phyloP scores from a whole-genome alignment of 2,797 vertebrate species.

The Hydrolagus colliei region DNA sequence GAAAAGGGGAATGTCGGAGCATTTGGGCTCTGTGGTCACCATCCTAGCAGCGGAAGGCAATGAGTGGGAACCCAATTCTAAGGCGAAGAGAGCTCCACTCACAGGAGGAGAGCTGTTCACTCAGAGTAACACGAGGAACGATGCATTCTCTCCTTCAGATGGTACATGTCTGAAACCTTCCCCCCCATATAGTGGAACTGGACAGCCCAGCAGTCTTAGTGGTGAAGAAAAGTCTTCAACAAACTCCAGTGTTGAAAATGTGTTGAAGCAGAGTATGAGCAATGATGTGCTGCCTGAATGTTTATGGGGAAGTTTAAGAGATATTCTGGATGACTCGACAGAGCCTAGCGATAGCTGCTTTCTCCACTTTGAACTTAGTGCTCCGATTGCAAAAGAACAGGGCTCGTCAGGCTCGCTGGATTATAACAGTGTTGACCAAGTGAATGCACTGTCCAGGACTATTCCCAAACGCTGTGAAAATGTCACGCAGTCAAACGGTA shows the following conservation, averaged over 20 bases:
- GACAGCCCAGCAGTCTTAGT: neutral
- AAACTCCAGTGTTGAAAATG: neutral
- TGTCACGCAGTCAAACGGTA: neutral
- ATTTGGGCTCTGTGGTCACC: neutral
- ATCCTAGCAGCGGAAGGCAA: neutral
- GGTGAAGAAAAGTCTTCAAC: neutral
- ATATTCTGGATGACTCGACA: constrained; percentile 20
- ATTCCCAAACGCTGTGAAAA: constrained; percentile 12
- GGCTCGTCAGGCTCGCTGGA: neutral
- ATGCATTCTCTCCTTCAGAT: neutral
- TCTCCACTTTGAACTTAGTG: constrained; percentile 17
- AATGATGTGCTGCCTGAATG: constrained; percentile 22
- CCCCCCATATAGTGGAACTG: neutral
- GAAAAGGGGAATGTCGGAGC: neutral
- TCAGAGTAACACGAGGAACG: neutral
- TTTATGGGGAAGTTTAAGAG: constrained; percentile 26
- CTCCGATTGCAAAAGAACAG: neutral
- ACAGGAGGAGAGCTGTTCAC: neutral
- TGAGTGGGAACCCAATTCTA: constrained; percentile 4
- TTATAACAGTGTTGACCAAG: neutral
- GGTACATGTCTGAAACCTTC: neutral
- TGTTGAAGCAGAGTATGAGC: constrained; percentile 1
- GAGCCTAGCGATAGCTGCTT: neutral
- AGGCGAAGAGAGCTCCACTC: neutral
- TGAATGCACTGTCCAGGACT: neutral